Percentiles rank a stretch among this genome's conserved stretches.
Conservation (phyloP, 2,888 invertebrate species). For the Parochlus steinenii region DNA sequence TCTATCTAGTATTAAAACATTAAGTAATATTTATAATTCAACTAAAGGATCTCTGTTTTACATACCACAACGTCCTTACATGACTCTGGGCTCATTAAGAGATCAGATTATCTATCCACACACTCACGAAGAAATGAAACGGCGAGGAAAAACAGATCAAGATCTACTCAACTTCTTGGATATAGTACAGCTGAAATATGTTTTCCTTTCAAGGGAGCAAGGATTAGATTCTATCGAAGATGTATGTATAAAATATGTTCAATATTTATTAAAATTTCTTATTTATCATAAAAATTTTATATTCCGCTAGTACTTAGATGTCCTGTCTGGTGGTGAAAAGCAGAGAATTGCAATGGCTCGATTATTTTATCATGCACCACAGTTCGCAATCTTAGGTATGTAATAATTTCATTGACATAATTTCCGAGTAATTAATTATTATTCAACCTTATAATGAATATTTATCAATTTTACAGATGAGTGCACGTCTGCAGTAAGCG, state of each 20-base stretch:
- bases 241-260: too few relatives aligned
- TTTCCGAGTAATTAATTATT: too few relatives aligned
- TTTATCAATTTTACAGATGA: too few relatives aligned
- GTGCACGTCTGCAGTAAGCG: slow-evolving; percentile 96
- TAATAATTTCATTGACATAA: too few relatives aligned
- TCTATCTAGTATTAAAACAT: too few relatives aligned
- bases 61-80: slow-evolving; percentile 93
- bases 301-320: slow-evolving; percentile 99
- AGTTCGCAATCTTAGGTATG: slow-evolving; percentile 98
- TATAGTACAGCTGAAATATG: slow-evolving; percentile 68
- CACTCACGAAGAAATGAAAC: slow-evolving; percentile 65
- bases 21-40: background rate
- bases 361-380: slow-evolving; percentile 91
- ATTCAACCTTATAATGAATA: too few relatives aligned
- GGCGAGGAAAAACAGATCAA: slow-evolving; percentile 59
- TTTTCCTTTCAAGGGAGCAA: slow-evolving; percentile 59
- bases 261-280: too few relatives aligned
- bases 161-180: slow-evolving; percentile 61
- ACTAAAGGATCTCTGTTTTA: slow-evolving; percentile 17
- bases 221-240: slow-evolving; percentile 88
- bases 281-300: too few relatives aligned
- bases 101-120: slow-evolving; percentile 96
- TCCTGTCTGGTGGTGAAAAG: slow-evolving; percentile 94
- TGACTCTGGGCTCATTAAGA: slow-evolving; percentile 87
- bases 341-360: slow-evolving; percentile 98